Evolutionary conservation across 2,888 invertebrate species (phyloP), one percentile per base, ranked within the genome.

Genomic region (Oscheius sp.): DNA sequence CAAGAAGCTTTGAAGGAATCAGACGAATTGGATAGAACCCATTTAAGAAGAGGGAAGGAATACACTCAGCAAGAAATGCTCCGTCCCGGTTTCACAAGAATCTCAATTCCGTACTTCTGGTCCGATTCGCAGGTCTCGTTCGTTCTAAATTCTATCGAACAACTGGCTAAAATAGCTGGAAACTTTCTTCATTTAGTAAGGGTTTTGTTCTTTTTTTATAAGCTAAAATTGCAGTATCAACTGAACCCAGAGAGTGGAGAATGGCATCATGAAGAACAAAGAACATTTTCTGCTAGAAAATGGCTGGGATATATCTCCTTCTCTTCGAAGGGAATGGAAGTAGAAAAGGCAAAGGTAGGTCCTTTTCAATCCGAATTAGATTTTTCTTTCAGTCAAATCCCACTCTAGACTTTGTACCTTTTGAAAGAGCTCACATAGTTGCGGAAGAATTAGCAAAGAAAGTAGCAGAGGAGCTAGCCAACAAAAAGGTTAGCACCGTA

Each of bases 211-310:
- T 29, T 29, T 50, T 48, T 64, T 1, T 3, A 42, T 6, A 37
- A 12, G 20, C 3, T 34, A 6, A 65, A 31, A 37, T 68, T 78
- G 0, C 92, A 93, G 87, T 94, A 94, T 86, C 90, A 91, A 10
- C 91, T 93, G n/a, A 93, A 94, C 86, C 91, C 92, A 4, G 92
- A 93, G 86, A 93, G 93, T 0, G 94, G 93, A 0, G 93, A 94
- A 87, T 95, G 94, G 94, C 91, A 92, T 72, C 94, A 94, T 85
- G 91, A 92, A 83, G 91, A 92, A 0, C 92, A 93, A 86, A 76
- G 89, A 87, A 88, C 92, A 4, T 91, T 92, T 75, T 91, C 92
- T 84, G 93, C 94, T 82, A 90, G 93, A 55, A 93, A 92, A 87
- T 94, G 93, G 90, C 89, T 95, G 67, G 91, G 92, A 70, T 91